Evolutionary conservation across 2,113 vertebrate species (phyloP).

Genomic region (Cryptomyrus ogoouensis): DNA sequence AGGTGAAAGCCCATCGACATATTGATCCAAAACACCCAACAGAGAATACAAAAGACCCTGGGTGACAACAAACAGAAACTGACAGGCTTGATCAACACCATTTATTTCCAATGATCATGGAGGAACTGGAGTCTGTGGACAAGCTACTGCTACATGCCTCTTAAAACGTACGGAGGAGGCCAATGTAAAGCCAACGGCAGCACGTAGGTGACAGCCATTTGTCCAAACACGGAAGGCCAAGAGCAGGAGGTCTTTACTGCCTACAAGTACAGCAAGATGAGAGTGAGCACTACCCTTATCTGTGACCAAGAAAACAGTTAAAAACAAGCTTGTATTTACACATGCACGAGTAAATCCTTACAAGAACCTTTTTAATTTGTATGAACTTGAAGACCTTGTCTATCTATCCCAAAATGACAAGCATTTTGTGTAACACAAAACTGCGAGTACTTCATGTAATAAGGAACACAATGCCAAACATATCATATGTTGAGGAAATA

Average conservation of each 20-base stretch:
- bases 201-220: not conserved
- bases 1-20: not conserved
- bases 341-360: not conserved
- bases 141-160: not conserved
- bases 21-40: not conserved
- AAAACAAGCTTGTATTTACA: slow-evolving; percentile 10
- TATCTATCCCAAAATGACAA: not conserved
- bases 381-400: not conserved
- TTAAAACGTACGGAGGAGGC: not conserved
- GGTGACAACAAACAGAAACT: not conserved
- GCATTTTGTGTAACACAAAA: not conserved
- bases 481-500: not conserved
- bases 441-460: not conserved
- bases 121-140: not conserved
- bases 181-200: not conserved
- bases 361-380: not conserved
- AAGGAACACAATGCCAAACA: not conserved
- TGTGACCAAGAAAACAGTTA: not conserved
- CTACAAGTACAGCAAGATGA: not conserved
- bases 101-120: not conserved
- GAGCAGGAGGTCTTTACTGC: not conserved
- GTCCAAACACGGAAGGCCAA: not conserved
- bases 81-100: not conserved
- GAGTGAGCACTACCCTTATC: not conserved
- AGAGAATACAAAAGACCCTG: not conserved